A percentile compares a stretch with the other conserved stretches of the same genome.
phyloP scores from a whole-genome alignment of 2,888 invertebrate genomes.

The Ophion slaviceki region DNA sequence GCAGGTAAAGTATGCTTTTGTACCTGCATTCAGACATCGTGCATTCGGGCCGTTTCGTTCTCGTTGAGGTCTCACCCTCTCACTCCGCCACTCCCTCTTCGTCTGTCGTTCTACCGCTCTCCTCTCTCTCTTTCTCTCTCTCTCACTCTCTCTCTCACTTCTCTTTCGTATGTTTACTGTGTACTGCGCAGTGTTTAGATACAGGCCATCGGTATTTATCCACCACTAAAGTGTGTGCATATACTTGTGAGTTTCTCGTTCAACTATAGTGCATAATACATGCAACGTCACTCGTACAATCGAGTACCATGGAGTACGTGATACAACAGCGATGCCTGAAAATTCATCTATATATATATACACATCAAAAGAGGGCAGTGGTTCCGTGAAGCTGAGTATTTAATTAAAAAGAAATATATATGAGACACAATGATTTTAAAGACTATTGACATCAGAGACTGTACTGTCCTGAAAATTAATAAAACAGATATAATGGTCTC shows the following conservation, averaged over 20 bases:
- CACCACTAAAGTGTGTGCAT: constrained; percentile 46
- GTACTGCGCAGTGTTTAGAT: constrained; percentile 41
- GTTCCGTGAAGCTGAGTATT: neutral
- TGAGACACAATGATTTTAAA: neutral
- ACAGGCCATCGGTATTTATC: constrained; percentile 62
- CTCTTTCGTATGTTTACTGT: constrained; percentile 23
- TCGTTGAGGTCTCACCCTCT: neutral
- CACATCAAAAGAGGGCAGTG: neutral
- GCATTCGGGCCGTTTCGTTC: constrained; percentile 33
- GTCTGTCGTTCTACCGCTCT: neutral
- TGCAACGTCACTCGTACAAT: constrained; percentile 49
- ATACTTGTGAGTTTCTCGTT: constrained; percentile 39
- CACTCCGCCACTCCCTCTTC: constrained; percentile 16
- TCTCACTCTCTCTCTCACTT: neutral
- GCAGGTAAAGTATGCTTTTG: constrained; percentile 43
- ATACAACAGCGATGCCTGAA: constrained; percentile 25
- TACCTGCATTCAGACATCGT: constrained; percentile 27
- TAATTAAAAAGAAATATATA: neutral
- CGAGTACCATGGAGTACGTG: constrained; percentile 53
- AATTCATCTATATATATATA: neutral
- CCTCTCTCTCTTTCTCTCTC: neutral
- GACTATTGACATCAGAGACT: neutral
- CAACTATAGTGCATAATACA: constrained; percentile 40
- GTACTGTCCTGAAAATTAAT: neutral
- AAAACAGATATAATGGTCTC: neutral